phyloP scores from a whole-genome alignment of 2,888 invertebrate species.

The Agrochola lota region DNA sequence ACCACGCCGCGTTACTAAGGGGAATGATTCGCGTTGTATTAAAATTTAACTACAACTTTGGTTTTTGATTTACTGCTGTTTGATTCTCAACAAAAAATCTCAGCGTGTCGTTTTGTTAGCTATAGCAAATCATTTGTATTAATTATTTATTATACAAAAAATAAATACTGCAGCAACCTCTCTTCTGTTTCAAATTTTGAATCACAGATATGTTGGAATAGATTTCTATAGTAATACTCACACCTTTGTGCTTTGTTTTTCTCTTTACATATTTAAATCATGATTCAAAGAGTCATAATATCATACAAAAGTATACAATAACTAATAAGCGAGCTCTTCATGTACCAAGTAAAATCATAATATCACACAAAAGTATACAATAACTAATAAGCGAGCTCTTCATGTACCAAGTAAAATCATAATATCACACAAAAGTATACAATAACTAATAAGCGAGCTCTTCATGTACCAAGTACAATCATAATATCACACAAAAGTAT shows the following conservation, averaged over 20 bases:
- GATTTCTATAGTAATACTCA: not conserved
- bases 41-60: not conserved
- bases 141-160: not conserved
- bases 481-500: too few species aligned
- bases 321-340: slow-evolving; percentile 35
- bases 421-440: slow-evolving; percentile 9
- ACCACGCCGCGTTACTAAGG: rapidly evolving
- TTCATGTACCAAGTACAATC: slow-evolving; percentile 49
- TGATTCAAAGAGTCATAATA: slow-evolving; percentile 21
- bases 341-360: slow-evolving; percentile 47
- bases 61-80: not conserved
- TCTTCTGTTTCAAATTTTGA: not conserved
- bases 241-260: not conserved
- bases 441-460: slow-evolving; percentile 30
- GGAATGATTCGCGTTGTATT: not conserved
- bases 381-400: slow-evolving; percentile 31
- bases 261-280: too few species aligned
- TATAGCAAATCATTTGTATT: not conserved
- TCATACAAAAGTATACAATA: slow-evolving; percentile 11
- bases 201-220: not conserved
- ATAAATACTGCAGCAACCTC: not conserved
- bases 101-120: not conserved
- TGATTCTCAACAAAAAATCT: not conserved
- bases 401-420: slow-evolving; percentile 50
- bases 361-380: slow-evolving; percentile 14